Conservation (phyloP, 2,113 vertebrate genomes). For the Illadopsis cleaveri region DNA sequence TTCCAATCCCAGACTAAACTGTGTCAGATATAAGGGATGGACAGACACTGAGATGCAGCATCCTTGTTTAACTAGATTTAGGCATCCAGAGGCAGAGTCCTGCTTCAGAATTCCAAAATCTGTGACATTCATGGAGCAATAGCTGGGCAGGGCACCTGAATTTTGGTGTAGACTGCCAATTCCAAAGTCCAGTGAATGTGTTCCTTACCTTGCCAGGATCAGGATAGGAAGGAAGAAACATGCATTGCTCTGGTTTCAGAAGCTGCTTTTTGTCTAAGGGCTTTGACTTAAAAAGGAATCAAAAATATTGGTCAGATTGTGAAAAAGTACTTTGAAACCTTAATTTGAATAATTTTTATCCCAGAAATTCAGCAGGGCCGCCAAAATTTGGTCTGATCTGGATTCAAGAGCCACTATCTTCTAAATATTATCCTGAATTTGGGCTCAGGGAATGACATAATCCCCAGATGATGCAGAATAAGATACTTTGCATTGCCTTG, state of each 20-base stretch:
- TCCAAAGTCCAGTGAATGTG: neutral
- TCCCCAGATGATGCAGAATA: neutral
- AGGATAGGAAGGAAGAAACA: neutral
- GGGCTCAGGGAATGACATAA: neutral
- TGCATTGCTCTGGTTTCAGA: neutral
- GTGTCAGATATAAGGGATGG: neutral
- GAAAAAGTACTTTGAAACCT: neutral
- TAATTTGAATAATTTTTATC: neutral
- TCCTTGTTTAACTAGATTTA: neutral
- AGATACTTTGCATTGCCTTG: neutral
- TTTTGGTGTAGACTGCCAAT: neutral
- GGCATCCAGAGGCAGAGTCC: neutral
- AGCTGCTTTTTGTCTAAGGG: neutral
- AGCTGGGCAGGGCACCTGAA: neutral
- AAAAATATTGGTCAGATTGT: neutral
- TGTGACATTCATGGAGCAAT: neutral
- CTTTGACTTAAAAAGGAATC: neutral
- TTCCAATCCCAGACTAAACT: neutral
- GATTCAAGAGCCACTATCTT: neutral
- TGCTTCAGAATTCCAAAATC: neutral
- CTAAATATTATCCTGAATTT: neutral
- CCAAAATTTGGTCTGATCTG: neutral
- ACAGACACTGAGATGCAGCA: neutral
- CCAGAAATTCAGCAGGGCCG: accelerated
- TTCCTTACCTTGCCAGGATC: neutral